These are phyloP conservation scores for Temnothorax ravouxi DNA, from an alignment of 2,888 invertebrate species.

Conservation along the genomic window DNA sequence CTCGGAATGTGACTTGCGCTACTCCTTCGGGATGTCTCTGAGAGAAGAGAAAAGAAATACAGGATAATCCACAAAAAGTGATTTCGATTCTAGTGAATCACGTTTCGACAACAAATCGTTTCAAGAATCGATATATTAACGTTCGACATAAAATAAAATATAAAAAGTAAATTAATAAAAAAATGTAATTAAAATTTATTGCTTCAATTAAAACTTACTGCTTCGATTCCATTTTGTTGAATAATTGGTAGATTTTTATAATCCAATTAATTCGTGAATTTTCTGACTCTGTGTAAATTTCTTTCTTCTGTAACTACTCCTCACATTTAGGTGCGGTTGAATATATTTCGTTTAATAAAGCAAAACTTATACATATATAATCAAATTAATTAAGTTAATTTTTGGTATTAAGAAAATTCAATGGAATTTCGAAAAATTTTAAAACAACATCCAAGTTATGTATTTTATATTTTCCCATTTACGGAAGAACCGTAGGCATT, in stretches of 20 bases:
- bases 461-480: neutral
- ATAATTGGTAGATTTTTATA: neutral
- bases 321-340: neutral
- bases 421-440: neutral
- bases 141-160: neutral
- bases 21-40: constrained; percentile 97
- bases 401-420: neutral
- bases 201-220: constrained; percentile 18
- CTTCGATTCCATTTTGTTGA: neutral
- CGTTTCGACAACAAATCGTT: no score
- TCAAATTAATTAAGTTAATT: neutral
- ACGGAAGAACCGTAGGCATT: neutral
- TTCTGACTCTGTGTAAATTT: constrained; percentile 3
- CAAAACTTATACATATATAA: neutral
- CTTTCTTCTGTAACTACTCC: neutral
- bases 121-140: neutral
- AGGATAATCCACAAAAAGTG: neutral
- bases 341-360: neutral
- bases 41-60: constrained; percentile 58
- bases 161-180: neutral
- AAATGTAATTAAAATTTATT: constrained; percentile 3
- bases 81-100: neutral
- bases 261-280: neutral
- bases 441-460: neutral
- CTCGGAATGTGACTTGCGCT: constrained; percentile 96